A percentile compares a stretch with the other conserved stretches of the same genome.
phyloP scores from a whole-genome alignment of 1,140 invertebrate genomes.

The Acromyrmex charruanus region DNA sequence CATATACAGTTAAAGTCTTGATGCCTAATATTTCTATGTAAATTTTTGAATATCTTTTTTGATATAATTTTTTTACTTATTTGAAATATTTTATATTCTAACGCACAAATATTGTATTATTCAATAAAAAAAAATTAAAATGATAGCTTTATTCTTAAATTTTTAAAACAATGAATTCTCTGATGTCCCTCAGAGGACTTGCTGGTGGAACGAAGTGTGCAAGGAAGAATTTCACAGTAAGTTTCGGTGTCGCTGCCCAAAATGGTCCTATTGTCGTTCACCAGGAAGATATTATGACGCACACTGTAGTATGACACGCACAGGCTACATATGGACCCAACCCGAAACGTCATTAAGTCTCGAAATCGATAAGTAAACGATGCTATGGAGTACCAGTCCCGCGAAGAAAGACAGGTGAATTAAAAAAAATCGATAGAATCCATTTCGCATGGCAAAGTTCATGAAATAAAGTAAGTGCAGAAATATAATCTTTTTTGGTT shows the following conservation, averaged over 20 bases:
- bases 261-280: conserved; percentile 94
- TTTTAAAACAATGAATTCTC: too few relatives aligned
- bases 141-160: background rate
- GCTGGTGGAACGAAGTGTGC: conserved; percentile 97
- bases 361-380: conserved; percentile 80
- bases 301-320: conserved; percentile 95
- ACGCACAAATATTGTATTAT: background rate
- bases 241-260: conserved; percentile 94
- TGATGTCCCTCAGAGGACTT: conserved; percentile 90
- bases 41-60: background rate
- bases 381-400: background rate
- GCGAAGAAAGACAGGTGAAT: background rate
- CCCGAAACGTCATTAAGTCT: conserved; percentile 87
- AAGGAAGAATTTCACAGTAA: conserved; percentile 96
- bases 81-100: background rate
- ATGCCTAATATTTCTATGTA: too few relatives aligned
- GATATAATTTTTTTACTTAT: background rate
- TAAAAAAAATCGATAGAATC: conserved; percentile 17
- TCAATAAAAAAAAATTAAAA: background rate
- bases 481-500: background rate
- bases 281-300: conserved; percentile 96
- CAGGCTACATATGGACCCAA: conserved; percentile 95
- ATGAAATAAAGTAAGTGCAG: background rate
- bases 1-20: too few relatives aligned
- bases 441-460: background rate